These are phyloP conservation scores for Nephila pilipes DNA, from an alignment of 1,140 invertebrate species.

Conservation along the genomic window DNA sequence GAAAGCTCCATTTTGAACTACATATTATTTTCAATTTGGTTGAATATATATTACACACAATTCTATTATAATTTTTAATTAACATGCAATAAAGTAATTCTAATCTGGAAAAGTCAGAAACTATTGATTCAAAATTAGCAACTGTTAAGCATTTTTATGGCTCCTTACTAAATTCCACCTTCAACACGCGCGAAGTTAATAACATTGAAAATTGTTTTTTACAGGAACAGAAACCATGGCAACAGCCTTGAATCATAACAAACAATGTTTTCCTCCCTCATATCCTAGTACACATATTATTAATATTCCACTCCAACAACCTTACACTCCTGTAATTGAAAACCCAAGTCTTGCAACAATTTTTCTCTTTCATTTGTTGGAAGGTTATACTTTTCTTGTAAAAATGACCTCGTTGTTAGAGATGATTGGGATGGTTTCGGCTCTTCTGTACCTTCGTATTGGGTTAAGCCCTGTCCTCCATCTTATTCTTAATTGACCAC, in stretches of 20 bases:
- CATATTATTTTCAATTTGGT: too few species aligned
- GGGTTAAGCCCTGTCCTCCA: not conserved
- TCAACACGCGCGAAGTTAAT: too few species aligned
- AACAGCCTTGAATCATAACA: not conserved
- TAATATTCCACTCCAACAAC: not conserved
- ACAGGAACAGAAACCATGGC: not conserved
- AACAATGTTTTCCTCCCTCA: not conserved
- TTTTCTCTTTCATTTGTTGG: not conserved
- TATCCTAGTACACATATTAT: not conserved
- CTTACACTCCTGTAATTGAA: not conserved
- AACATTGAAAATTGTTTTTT: not conserved
- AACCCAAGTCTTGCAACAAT: not conserved
- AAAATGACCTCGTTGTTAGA: not conserved
- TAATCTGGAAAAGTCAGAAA: too few species aligned
- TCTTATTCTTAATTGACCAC: not conserved
- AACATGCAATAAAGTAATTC: too few species aligned
- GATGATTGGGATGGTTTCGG: not conserved
- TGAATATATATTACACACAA: too few species aligned
- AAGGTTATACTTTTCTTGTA: not conserved
- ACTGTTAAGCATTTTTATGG: too few species aligned
- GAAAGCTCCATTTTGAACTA: too few species aligned
- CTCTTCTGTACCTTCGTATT: slow-evolving; percentile 1
- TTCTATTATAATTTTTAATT: too few species aligned
- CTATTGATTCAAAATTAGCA: too few species aligned
- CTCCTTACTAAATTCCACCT: too few species aligned